phyloP scores from a whole-genome alignment of 2,888 invertebrate species.

The Athalia cordata region DNA sequence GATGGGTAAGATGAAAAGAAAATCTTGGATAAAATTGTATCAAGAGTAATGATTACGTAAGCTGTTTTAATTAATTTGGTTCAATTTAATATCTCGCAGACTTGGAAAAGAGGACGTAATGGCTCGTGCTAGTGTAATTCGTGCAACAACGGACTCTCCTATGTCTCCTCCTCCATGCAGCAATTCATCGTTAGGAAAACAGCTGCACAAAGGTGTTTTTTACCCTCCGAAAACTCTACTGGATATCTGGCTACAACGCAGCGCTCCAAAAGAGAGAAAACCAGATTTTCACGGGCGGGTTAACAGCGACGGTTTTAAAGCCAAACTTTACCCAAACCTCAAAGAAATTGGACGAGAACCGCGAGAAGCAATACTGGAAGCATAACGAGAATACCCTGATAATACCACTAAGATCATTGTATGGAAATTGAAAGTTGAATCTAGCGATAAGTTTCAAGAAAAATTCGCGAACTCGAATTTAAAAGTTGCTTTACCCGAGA shows the following conservation, averaged over 20 bases:
- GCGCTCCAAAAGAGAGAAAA: slow-evolving; percentile 75
- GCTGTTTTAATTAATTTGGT: slow-evolving; percentile 46
- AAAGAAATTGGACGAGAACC: slow-evolving; percentile 74
- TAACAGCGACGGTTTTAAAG: slow-evolving; percentile 76
- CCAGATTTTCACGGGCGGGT: slow-evolving; percentile 79
- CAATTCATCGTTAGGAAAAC: slow-evolving; percentile 63
- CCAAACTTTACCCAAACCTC: slow-evolving; percentile 85
- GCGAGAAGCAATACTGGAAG: slow-evolving; percentile 69
- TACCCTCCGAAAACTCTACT: slow-evolving; percentile 76
- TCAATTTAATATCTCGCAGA: slow-evolving; percentile 70
- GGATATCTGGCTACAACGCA: slow-evolving; percentile 80
- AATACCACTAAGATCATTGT: slow-evolving; percentile 67
- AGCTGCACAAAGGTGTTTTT: slow-evolving; percentile 67
- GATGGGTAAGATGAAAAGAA: slow-evolving; percentile 74
- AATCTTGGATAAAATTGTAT: background rate
- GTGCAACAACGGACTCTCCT: slow-evolving; percentile 90
- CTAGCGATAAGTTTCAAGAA: too few relatives aligned
- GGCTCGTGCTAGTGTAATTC: slow-evolving; percentile 77
- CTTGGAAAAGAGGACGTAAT: slow-evolving; percentile 70
- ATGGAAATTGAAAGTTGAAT: background rate
- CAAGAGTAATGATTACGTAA: background rate
- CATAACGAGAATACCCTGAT: background rate
- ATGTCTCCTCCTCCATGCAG: slow-evolving; percentile 84
- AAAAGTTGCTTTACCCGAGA: too few relatives aligned
- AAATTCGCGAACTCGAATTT: too few relatives aligned